phyloP scores from a whole-genome alignment of 2,113 vertebrate genomes.

The Colaptes auratus region DNA sequence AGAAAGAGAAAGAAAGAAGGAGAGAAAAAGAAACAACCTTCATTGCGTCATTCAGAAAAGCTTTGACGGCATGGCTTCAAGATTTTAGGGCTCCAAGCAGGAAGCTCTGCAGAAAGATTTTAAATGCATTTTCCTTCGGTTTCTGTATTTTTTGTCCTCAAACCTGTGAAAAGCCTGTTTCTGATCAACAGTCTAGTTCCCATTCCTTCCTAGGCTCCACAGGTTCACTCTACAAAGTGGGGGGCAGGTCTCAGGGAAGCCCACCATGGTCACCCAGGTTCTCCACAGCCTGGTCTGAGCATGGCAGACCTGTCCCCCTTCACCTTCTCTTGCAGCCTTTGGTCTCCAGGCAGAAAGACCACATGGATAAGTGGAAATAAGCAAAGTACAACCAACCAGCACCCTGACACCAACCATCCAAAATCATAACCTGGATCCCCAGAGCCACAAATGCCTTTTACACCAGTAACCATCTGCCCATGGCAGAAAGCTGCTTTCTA shows the following conservation, averaged over 20 bases:
- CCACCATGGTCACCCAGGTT: fast-evolving
- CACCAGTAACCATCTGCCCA: fast-evolving
- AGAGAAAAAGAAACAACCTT: constrained; percentile 11
- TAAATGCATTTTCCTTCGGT: not conserved
- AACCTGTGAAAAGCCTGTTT: not conserved
- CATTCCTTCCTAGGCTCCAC: not conserved
- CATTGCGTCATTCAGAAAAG: constrained; percentile 77
- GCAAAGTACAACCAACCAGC: not conserved
- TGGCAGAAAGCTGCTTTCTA: not conserved
- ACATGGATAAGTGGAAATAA: not conserved
- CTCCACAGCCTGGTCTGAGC: not conserved
- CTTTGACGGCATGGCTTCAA: constrained; percentile 70
- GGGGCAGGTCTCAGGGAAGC: not conserved
- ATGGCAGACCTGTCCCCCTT: not conserved
- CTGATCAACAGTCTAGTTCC: not conserved
- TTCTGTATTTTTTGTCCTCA: constrained; percentile 36
- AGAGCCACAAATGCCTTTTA: fast-evolving
- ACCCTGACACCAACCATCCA: not conserved
- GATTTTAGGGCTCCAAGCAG: constrained; percentile 69
- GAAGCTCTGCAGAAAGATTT: constrained; percentile 29
- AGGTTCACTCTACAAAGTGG: not conserved
- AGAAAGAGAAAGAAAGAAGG: no score
- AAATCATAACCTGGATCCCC: fast-evolving
- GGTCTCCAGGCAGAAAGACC: not conserved
- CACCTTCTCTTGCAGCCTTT: not conserved